These are phyloP conservation scores for Brotula barbata DNA, from an alignment of 2,797 vertebrate genomes.

Conservation along the genomic window DNA sequence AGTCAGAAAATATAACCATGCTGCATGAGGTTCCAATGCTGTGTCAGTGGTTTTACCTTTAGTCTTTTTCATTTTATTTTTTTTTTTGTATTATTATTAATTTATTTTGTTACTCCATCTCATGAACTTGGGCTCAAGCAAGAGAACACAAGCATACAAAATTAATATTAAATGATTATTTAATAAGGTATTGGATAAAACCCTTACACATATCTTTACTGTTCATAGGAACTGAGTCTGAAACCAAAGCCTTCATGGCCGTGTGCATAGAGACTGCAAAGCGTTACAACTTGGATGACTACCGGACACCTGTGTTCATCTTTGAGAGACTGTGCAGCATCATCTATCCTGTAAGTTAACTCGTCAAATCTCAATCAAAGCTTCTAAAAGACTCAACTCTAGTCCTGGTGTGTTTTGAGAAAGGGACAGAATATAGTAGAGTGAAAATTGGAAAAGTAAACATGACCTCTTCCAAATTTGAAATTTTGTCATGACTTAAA, in stretches of 20 bases:
- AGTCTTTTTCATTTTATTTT: too few relatives aligned
- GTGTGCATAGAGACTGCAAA: constrained; percentile 99
- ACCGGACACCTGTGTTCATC: constrained; percentile 97
- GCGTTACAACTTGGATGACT: constrained; percentile 95
- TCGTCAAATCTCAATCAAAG: neutral
- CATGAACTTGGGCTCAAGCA: neutral
- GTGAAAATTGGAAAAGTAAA: neutral
- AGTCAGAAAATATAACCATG: neutral
- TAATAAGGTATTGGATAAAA: too few relatives aligned
- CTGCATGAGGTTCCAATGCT: neutral
- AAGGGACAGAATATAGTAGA: too few relatives aligned
- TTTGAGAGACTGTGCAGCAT: constrained; percentile 99
- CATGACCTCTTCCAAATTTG: too few relatives aligned
- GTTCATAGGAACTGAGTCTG: constrained; percentile 91
- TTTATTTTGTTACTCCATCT: neutral
- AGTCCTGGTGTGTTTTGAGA: neutral
- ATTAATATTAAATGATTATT: neutral
- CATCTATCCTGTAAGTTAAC: constrained; percentile 91
- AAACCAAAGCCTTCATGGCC: constrained; percentile 99
- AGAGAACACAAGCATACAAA: neutral
- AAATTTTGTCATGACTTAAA: too few relatives aligned
- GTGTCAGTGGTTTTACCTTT: neutral
- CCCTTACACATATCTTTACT: constrained; percentile 8
- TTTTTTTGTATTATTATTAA: too few relatives aligned
- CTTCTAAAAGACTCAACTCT: neutral